A percentile compares a stretch with the other conserved stretches of the same genome.
phyloP scores from a whole-genome alignment of 2,888 invertebrate species.

The Drosophila diplacantha region DNA sequence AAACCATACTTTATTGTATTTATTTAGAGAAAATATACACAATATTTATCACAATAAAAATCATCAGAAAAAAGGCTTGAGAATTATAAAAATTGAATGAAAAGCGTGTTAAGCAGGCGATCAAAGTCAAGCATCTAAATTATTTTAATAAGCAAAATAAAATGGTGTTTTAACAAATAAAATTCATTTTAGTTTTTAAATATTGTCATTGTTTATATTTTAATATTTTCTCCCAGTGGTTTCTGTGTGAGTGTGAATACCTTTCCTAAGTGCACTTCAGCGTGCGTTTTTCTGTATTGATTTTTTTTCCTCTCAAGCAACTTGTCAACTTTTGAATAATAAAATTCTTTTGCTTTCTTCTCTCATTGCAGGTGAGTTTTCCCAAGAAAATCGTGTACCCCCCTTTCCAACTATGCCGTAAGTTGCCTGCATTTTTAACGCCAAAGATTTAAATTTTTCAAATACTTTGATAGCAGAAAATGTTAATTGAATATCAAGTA shows the following conservation, averaged over 20 bases:
- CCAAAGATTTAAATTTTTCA: slow-evolving; percentile 11
- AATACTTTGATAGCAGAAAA: slow-evolving; percentile 15
- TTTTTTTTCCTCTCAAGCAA: slow-evolving; percentile 22
- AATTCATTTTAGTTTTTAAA: neutral
- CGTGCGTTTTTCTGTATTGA: slow-evolving; percentile 39
- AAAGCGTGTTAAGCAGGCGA: too few relatives aligned
- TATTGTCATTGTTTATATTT: too few relatives aligned
- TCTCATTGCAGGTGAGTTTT: slow-evolving; percentile 62
- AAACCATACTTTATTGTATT: neutral
- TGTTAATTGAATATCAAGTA: slow-evolving; percentile 30
- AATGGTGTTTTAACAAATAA: neutral
- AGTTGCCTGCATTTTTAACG: slow-evolving; percentile 10
- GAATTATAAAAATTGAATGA: neutral
- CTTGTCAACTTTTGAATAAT: slow-evolving; percentile 34
- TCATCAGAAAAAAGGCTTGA: neutral
- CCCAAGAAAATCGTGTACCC: slow-evolving; percentile 5
- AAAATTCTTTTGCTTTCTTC: slow-evolving; percentile 31
- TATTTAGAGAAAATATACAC: neutral
- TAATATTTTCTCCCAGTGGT: slow-evolving; percentile 3
- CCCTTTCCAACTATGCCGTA: neutral
- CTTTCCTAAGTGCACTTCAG: slow-evolving; percentile 41
- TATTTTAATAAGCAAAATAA: neutral
- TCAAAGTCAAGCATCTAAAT: neutral
- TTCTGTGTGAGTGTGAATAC: slow-evolving; percentile 14
- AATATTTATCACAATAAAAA: neutral